These are phyloP conservation scores for Lophura nycthemera DNA, from an alignment of 2,113 vertebrate genomes.

Conservation along the genomic window DNA sequence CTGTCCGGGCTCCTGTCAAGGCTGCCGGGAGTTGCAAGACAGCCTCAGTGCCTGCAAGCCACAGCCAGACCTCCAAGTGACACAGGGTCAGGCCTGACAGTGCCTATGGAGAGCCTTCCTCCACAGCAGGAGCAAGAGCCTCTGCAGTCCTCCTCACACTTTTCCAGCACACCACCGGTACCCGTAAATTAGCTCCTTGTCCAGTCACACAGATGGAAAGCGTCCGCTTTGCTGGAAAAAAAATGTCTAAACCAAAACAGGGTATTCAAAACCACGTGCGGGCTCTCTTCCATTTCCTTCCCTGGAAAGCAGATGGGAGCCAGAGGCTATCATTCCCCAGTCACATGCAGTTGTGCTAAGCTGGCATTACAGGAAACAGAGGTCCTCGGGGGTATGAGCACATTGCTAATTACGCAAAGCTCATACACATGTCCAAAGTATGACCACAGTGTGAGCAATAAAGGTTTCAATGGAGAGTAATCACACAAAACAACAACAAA, in stretches of 20 bases:
- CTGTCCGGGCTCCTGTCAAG: background rate
- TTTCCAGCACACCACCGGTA: background rate
- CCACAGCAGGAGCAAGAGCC: background rate
- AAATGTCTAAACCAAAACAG: background rate
- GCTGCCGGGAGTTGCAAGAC: background rate
- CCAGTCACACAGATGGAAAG: rapidly evolving
- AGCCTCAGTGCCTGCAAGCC: background rate
- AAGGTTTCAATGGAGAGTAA: background rate
- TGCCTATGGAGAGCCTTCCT: too few species aligned
- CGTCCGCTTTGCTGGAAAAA: background rate
- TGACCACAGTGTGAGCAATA: background rate
- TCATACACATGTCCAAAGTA: background rate
- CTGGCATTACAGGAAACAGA: background rate
- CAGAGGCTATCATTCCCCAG: background rate
- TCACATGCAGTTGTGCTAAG: background rate
- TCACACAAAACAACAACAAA: background rate
- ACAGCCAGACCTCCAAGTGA: too few species aligned
- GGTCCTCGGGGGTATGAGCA: background rate
- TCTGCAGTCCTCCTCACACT: background rate
- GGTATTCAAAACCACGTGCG: rapidly evolving
- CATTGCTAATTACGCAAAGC: background rate
- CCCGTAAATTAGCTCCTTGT: background rate
- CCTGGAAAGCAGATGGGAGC: background rate
- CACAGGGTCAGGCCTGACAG: background rate
- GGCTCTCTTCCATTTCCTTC: background rate